Percentiles rank a stretch among this genome's conserved stretches.
Conservation (phyloP, 2,113 vertebrate genomes). For the Ailurus styani region DNA sequence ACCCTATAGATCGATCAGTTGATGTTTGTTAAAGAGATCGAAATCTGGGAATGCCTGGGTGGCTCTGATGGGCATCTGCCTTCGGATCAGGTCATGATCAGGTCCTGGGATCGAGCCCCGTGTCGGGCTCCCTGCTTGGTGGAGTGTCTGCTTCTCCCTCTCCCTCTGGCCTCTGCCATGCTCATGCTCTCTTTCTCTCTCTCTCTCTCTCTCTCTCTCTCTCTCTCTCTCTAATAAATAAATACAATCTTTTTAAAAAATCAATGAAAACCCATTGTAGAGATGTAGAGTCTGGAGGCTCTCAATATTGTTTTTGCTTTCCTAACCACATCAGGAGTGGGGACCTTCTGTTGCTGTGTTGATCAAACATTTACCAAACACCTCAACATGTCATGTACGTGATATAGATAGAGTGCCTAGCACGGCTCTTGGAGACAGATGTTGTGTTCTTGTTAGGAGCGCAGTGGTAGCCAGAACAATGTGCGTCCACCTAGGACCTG, state of each 20-base stretch:
- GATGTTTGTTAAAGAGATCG: background rate
- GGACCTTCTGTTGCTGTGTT: background rate
- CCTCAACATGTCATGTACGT: rapidly evolving
- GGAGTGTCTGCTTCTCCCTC: background rate
- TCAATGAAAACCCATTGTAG: background rate
- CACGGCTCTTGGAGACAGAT: no score
- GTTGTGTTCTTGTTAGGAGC: background rate
- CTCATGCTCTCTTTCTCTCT: background rate
- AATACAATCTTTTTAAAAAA: background rate
- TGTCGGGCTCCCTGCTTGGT: background rate
- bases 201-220: background rate
- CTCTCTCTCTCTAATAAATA: background rate
- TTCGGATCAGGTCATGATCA: background rate
- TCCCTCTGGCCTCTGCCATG: background rate
- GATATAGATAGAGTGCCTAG: background rate
- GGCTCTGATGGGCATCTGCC: background rate
- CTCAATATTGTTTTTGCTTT: background rate
- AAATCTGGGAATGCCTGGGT: background rate
- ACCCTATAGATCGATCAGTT: background rate
- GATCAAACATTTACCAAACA: background rate
- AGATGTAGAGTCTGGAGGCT: background rate
- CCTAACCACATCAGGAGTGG: background rate
- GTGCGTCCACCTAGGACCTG: background rate
- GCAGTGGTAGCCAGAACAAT: rapidly evolving
- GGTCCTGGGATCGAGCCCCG: no score